These are phyloP conservation scores for Rhipidura dahli DNA, from an alignment of 2,113 vertebrate genomes.

Conservation along the genomic window DNA sequence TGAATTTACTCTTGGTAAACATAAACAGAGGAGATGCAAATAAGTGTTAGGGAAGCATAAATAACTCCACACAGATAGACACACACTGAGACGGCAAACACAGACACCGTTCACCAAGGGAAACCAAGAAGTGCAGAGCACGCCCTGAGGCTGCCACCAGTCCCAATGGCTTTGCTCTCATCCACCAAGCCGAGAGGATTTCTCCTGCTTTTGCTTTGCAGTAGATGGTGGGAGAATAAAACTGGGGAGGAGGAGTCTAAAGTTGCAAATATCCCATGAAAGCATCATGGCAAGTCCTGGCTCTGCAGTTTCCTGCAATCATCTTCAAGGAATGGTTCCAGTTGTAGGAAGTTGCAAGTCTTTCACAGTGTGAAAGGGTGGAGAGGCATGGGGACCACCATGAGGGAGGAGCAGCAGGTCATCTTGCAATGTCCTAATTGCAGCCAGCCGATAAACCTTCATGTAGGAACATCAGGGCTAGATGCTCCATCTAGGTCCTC, in stretches of 20 bases:
- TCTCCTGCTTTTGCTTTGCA: slow-evolving; percentile 41
- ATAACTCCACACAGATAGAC: slow-evolving; percentile 51
- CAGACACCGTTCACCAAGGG: slow-evolving; percentile 55
- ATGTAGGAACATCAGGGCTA: slow-evolving; percentile 53
- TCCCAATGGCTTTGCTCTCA: slow-evolving; percentile 28
- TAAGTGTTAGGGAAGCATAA: slow-evolving; percentile 57
- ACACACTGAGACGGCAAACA: slow-evolving; percentile 47
- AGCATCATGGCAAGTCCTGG: slow-evolving; percentile 58
- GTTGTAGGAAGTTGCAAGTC: slow-evolving; percentile 74
- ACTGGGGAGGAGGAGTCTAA: slow-evolving; percentile 51
- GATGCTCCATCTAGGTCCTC: slow-evolving; percentile 59
- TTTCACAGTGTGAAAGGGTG: slow-evolving; percentile 81
- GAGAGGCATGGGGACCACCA: slow-evolving; percentile 66
- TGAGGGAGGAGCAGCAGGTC: slow-evolving; percentile 65
- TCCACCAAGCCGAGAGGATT: slow-evolving; percentile 12
- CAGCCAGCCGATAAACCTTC: slow-evolving; percentile 68
- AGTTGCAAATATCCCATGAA: slow-evolving; percentile 49
- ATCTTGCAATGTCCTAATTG: slow-evolving; percentile 61
- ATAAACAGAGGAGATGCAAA: slow-evolving; percentile 54
- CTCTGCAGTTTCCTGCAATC: slow-evolving; percentile 44
- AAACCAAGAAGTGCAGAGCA: slow-evolving; percentile 57
- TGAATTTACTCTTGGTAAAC: slow-evolving; percentile 56
- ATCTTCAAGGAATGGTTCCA: slow-evolving; percentile 65
- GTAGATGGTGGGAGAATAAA: slow-evolving; percentile 57
- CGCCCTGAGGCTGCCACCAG: slow-evolving; percentile 56